A percentile compares a stretch with the other conserved stretches of the same genome.
phyloP scores from a whole-genome alignment of 1,140 invertebrate genomes.

The Achatina immaculata region DNA sequence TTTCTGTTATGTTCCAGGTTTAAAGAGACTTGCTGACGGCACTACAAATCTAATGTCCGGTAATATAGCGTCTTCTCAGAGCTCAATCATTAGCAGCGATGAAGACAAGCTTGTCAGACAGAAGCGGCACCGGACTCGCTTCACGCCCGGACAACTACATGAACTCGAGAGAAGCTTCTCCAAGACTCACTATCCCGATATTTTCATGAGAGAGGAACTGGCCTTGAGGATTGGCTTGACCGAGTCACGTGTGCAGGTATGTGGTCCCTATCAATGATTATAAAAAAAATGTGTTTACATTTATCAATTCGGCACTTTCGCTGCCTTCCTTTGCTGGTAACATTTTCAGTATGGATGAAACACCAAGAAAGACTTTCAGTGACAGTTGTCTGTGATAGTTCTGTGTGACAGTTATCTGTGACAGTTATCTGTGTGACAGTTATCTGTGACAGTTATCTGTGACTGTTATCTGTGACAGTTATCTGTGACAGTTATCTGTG shows the following conservation, averaged over 20 bases:
- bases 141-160: slow-evolving; percentile 94
- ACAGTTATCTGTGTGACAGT: too few relatives aligned
- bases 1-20: background rate
- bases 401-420: too few relatives aligned
- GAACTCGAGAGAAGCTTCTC: slow-evolving; percentile 93
- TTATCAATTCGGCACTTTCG: too few relatives aligned
- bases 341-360: too few relatives aligned
- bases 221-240: slow-evolving; percentile 90
- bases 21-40: slow-evolving; percentile 11
- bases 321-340: too few relatives aligned
- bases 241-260: slow-evolving; percentile 92
- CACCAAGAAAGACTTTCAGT: too few relatives aligned
- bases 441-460: too few relatives aligned
- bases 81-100: slow-evolving; percentile 12
- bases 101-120: slow-evolving; percentile 77
- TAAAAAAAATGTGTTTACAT: too few relatives aligned
- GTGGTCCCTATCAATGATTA: too few relatives aligned
- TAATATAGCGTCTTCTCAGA: slow-evolving; percentile 1
- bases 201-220: slow-evolving; percentile 92
- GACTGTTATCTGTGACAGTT: too few relatives aligned
- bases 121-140: slow-evolving; percentile 93
- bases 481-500: too few relatives aligned
- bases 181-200: slow-evolving; percentile 94
- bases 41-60: slow-evolving; percentile 11
- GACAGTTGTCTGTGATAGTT: too few relatives aligned